Conservation (phyloP, 2,797 vertebrate genomes). For the Monodelphis domestica region DNA sequence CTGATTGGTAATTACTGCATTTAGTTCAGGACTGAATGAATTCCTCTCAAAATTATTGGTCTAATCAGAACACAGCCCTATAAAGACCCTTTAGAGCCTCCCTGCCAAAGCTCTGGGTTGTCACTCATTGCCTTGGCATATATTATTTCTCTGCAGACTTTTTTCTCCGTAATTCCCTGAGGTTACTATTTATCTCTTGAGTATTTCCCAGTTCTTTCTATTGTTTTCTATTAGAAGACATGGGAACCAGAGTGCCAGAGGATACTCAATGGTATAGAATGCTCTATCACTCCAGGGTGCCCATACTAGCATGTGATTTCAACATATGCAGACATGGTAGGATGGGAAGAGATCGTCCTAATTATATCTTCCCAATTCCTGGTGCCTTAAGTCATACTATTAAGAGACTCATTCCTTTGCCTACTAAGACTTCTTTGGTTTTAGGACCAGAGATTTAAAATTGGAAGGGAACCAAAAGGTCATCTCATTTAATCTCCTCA, state of each 20-base stretch:
- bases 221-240: background rate
- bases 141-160: background rate
- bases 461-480: background rate
- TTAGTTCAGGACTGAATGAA: background rate
- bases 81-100: constrained; percentile 11
- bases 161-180: background rate
- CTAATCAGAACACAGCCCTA: constrained; percentile 54
- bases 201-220: background rate
- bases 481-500: background rate
- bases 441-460: background rate
- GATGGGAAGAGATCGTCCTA: background rate
- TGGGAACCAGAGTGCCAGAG: background rate
- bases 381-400: background rate
- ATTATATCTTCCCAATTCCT: background rate
- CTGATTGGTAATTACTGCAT: background rate
- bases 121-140: background rate
- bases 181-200: background rate
- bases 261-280: background rate
- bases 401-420: background rate
- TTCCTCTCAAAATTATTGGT: constrained; percentile 65
- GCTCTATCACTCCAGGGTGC: background rate
- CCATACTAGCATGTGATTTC: background rate
- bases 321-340: background rate
- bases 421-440: background rate
- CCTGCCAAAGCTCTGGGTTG: background rate